Base-by-base conservation (phyloP, 2,113 vertebrate genomes). In the Paratilapia polleni region DNA sequence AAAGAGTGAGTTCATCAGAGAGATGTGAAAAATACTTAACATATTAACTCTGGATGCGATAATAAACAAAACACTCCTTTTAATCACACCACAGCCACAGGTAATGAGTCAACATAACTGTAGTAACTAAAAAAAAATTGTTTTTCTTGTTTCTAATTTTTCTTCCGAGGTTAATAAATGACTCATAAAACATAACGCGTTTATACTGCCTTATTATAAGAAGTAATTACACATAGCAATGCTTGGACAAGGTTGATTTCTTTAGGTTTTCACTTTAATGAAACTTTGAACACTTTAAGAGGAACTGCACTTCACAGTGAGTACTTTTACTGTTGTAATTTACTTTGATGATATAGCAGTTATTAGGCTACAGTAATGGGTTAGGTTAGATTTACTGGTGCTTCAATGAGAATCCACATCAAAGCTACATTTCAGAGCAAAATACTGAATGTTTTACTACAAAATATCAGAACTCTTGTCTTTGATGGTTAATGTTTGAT, bases 231-330 rank as follows among this genome's bases (percentile, higher is more conserved):
- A 64, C 13, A 64, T 64, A 15, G 12, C 14, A 41, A 38, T 20
- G 38, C 61, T 38, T 63, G 36, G 34, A 63, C 34, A 63, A 63
- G 8, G 8, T 3, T 8, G 13, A 38, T 22, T 41, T 36, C 17
- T 61, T 47, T 19, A 47, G 22, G 14, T 68, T 68, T 68, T 68
- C 14, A n/a, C 36, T 77, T 60, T 60, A 59, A 77, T 77, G 41
- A 77, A 60, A 60, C 74, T 59, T 77, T 60, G 38, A 60, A 60
- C 14, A 59, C 74, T 77, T 77, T 43, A 58, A 61, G 8, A n/a
- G 26, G 24, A 49, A 28, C 34, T 41, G n/a, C 59, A 58, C 54
- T 20, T 20, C 43, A 70, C 28, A 78, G 62, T 15, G n/a, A 28
- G 24, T n/a, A 22, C 26, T n/a, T 59, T 31, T 19, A n/a, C 47